Conservation (phyloP, 2,797 vertebrate genomes). For the Vultur gryphus region DNA sequence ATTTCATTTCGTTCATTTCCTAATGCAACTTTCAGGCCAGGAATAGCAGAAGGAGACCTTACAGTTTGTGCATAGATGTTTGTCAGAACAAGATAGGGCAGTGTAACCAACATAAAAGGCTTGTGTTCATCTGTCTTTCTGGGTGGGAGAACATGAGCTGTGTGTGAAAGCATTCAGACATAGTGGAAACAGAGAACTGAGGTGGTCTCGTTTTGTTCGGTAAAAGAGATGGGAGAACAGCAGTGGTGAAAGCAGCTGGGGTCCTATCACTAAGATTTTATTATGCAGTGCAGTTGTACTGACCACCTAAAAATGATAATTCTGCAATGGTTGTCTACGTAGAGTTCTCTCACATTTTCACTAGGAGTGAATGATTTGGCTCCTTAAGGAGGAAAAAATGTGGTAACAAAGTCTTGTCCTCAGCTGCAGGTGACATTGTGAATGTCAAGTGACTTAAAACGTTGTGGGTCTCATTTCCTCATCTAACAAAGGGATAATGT, state of each 20-base stretch:
- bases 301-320: not conserved
- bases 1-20: not conserved
- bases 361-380: not conserved
- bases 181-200: not conserved
- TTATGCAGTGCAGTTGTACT: not conserved
- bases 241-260: not conserved
- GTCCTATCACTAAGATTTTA: not conserved
- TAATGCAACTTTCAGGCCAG: not conserved
- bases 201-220: not conserved
- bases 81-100: not conserved
- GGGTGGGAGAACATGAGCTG: not conserved
- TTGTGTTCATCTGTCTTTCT: not conserved
- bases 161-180: not conserved
- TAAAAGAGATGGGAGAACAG: not conserved
- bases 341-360: not conserved
- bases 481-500: not conserved
- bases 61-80: not conserved
- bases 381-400: not conserved
- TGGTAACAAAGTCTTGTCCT: not conserved
- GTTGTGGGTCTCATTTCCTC: not conserved
- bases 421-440: not conserved
- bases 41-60: not conserved
- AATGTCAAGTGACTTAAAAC: not conserved
- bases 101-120: not conserved
- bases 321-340: not conserved